Percentiles rank a stretch among this genome's conserved stretches.
phyloP scores from a whole-genome alignment of 2,113 vertebrate species.

The Colossoma macropomum region DNA sequence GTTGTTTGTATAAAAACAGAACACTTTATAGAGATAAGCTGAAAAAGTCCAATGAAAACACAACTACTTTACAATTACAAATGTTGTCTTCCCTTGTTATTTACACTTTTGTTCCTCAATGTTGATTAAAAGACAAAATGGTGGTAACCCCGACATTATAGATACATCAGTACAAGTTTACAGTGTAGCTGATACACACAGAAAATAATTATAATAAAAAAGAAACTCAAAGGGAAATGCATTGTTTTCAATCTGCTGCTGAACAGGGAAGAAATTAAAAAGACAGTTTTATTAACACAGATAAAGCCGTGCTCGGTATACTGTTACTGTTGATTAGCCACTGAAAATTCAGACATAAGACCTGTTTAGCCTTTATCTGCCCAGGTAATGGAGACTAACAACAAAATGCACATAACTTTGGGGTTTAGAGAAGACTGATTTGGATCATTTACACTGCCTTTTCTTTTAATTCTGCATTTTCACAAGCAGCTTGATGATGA shows the following conservation, averaged over 20 bases:
- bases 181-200: constrained; percentile 75
- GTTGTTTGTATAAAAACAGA: constrained; percentile 83
- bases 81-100: constrained; percentile 80
- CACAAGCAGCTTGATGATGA: neutral
- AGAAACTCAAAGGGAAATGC: constrained; percentile 52
- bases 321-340: too few species aligned
- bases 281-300: too few species aligned
- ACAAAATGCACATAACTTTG: neutral
- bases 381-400: neutral
- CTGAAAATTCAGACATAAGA: too few species aligned
- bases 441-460: too few species aligned
- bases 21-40: constrained; percentile 91
- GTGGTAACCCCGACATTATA: constrained; percentile 73
- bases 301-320: too few species aligned
- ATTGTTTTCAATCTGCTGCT: neutral
- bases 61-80: constrained; percentile 91
- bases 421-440: neutral
- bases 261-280: neutral
- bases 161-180: constrained; percentile 70
- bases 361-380: too few species aligned
- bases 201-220: constrained; percentile 53
- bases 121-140: constrained; percentile 71
- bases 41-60: constrained; percentile 81
- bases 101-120: constrained; percentile 79
- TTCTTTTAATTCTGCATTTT: neutral